A percentile compares a stretch with the other conserved stretches of the same genome.
Evolutionary conservation across 2,113 vertebrate genomes (phyloP).

Genomic region (Gavialis gangeticus): DNA sequence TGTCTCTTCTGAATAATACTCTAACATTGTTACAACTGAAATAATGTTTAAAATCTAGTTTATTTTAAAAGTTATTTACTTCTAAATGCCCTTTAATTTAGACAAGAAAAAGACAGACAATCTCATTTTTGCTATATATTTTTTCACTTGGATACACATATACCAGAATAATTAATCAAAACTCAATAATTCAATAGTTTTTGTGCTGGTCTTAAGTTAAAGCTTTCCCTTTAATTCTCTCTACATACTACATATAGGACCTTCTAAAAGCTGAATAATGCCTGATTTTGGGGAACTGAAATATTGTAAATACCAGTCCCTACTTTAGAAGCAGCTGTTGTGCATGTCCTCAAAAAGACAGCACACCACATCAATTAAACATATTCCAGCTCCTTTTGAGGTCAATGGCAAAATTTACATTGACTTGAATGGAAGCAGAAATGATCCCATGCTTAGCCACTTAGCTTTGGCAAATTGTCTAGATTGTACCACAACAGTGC

Average conservation of each 20-base stretch:
- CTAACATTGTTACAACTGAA: neutral
- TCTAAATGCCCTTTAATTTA: neutral
- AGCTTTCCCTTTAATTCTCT: neutral
- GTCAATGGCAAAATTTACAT: neutral
- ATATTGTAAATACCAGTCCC: neutral
- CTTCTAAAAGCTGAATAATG: neutral
- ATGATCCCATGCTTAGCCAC: neutral
- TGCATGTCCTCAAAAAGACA: neutral
- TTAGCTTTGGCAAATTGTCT: conserved; percentile 39
- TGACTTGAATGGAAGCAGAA: conserved; percentile 25
- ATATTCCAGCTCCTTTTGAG: neutral
- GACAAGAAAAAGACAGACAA: neutral
- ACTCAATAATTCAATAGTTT: neutral
- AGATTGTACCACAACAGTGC: conserved; percentile 63
- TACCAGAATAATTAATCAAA: neutral
- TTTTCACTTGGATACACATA: neutral
- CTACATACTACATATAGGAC: neutral
- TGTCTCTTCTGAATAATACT: neutral
- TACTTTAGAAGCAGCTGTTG: neutral
- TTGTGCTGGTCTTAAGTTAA: neutral
- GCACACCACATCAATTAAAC: neutral
- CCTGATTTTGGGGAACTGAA: neutral
- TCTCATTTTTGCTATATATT: neutral
- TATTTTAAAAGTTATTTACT: neutral
- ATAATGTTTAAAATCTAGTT: neutral